Evolutionary conservation across 2,888 invertebrate species (phyloP).

Genomic region (Saturnia pavonia): DNA sequence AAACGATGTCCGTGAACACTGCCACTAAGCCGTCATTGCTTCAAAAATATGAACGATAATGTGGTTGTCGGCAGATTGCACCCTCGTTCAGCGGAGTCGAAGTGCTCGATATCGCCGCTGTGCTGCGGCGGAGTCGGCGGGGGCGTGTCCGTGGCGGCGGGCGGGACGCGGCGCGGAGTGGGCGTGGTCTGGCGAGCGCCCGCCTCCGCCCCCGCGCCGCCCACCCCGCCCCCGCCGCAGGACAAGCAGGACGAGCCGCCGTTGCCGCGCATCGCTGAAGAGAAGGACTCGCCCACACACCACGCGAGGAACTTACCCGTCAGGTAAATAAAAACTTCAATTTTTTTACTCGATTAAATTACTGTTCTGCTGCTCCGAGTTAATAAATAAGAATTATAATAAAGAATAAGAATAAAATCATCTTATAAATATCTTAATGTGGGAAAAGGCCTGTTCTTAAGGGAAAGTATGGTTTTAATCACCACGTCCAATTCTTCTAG

Average conservation of each 20-base stretch:
- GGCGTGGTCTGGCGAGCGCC: slow-evolving; percentile 57
- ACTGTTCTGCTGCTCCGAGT: too few relatives aligned
- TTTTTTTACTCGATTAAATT: too few relatives aligned
- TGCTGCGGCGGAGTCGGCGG: slow-evolving; percentile 82
- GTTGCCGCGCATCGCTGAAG: slow-evolving; percentile 92
- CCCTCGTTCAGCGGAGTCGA: slow-evolving; percentile 93
- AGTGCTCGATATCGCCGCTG: slow-evolving; percentile 91
- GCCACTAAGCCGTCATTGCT: too few relatives aligned
- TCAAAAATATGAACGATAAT: neutral
- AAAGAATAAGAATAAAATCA: neutral
- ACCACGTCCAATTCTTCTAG: neutral
- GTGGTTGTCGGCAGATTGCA: slow-evolving; percentile 82
- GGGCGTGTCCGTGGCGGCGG: slow-evolving; percentile 52
- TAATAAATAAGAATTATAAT: too few relatives aligned
- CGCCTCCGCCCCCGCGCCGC: slow-evolving; percentile 59
- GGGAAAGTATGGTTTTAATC: neutral
- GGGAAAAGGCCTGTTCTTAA: neutral
- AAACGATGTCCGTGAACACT: too few relatives aligned
- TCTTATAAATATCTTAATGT: neutral
- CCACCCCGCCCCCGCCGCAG: slow-evolving; percentile 55
- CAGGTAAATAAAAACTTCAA: slow-evolving; percentile 41
- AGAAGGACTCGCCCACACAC: slow-evolving; percentile 91
- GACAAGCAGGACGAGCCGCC: slow-evolving; percentile 72
- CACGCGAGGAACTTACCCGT: slow-evolving; percentile 57
- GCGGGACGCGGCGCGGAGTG: slow-evolving; percentile 47